Conservation (phyloP, 2,113 vertebrate species). For the Cynoglossus semilaevis region DNA sequence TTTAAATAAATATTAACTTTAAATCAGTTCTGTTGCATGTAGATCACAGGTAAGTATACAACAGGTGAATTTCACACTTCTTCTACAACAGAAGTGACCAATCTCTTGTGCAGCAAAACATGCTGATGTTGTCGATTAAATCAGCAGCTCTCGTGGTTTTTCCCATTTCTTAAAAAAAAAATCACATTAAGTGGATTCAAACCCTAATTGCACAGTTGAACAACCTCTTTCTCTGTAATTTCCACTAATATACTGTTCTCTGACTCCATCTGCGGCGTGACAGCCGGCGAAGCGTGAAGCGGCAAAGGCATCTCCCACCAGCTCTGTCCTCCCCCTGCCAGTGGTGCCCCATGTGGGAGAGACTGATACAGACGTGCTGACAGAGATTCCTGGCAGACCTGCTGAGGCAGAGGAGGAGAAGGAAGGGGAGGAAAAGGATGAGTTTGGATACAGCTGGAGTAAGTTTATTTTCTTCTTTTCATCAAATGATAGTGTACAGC, state of each 20-base stretch:
- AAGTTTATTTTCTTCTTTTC: constrained; percentile 67
- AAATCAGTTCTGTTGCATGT: constrained; percentile 6
- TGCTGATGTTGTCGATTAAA: constrained; percentile 37
- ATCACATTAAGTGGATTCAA: constrained; percentile 12
- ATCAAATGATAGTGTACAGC: too few species aligned
- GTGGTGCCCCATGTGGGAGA: constrained; percentile 77
- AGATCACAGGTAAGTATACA: constrained; percentile 36
- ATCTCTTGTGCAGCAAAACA: constrained; percentile 11
- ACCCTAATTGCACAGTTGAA: constrained; percentile 10
- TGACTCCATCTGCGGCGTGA: constrained; percentile 33
- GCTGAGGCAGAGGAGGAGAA: constrained; percentile 58
- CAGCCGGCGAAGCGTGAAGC: constrained; percentile 80
- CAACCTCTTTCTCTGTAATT: constrained; percentile 10
- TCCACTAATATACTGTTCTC: constrained; percentile 35
- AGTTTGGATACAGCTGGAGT: constrained; percentile 96
- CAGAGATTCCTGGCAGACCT: constrained; percentile 56
- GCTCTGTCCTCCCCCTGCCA: constrained; percentile 71
- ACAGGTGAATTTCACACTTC: too few species aligned
- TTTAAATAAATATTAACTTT: not conserved
- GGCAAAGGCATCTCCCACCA: constrained; percentile 73
- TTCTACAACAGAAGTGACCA: not conserved
- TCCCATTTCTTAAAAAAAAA: not conserved
- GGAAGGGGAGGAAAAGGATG: constrained; percentile 75
- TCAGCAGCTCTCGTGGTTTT: constrained; percentile 14
- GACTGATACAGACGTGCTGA: constrained; percentile 74